Evolutionary conservation across 92 coral and sea anemone species (phyloP).

Genomic region (Zoanthus sociatus): DNA sequence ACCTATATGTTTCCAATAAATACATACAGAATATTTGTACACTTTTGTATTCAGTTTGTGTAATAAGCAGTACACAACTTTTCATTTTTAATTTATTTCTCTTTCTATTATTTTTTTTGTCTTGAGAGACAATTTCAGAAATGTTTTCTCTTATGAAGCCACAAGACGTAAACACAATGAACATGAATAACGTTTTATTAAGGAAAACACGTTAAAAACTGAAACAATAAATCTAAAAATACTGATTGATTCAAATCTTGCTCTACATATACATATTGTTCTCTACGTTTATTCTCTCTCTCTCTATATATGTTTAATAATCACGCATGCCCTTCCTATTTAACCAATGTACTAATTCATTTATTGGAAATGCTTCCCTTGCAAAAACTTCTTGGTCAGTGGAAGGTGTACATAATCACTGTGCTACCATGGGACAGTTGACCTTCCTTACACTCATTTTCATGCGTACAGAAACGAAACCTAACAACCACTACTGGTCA

Average conservation of each 20-base stretch:
- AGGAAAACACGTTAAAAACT: conserved; percentile 8
- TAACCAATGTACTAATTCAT: not conserved
- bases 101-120: not conserved
- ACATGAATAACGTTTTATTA: not conserved
- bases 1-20: no score
- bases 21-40: not conserved
- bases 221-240: conserved; percentile 10
- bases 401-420: not conserved
- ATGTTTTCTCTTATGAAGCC: not conserved
- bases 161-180: not conserved
- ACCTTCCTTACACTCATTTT: not conserved
- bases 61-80: not conserved
- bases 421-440: not conserved
- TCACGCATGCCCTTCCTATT: not conserved
- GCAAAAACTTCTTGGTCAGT: not conserved
- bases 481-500: conserved; percentile 1
- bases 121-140: not conserved
- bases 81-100: not conserved
- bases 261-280: not conserved
- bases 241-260: conserved; percentile 8
- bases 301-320: conserved; percentile 1
- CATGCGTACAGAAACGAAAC: not conserved
- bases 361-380: not conserved
- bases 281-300: not conserved
- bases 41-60: conserved; percentile 5